phyloP scores from a whole-genome alignment of 2,797 vertebrate species.

The Clarias fuscus region DNA sequence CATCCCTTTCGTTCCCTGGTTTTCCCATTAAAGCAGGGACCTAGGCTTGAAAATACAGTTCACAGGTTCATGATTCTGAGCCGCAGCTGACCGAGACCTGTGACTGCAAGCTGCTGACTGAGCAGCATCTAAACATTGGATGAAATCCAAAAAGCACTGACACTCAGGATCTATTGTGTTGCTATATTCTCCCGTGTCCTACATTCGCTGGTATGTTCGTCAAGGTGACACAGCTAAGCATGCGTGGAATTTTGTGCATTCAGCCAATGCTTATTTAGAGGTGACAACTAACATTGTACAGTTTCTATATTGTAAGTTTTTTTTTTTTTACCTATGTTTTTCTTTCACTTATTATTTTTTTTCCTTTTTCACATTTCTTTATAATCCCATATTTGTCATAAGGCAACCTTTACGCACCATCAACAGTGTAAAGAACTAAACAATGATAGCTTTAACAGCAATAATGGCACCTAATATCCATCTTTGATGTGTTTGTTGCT shows the following conservation, averaged over 20 bases:
- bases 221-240: slow-evolving; percentile 5
- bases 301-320: not conserved
- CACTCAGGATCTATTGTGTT: slow-evolving; percentile 26
- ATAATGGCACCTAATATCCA: not conserved
- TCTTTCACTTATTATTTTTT: not conserved
- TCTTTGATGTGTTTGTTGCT: not conserved
- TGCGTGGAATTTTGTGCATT: not conserved
- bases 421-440: not conserved
- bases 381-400: not conserved
- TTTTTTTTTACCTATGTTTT: not conserved
- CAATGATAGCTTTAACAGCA: not conserved
- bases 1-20: not conserved
- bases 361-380: not conserved
- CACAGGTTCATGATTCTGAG: slow-evolving; percentile 24
- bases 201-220: not conserved
- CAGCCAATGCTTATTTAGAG: not conserved
- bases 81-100: slow-evolving; percentile 29
- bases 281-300: not conserved
- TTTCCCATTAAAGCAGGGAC: not conserved
- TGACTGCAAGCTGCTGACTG: slow-evolving; percentile 44
- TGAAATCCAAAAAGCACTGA: slow-evolving; percentile 20
- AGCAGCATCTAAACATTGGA: not conserved
- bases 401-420: not conserved
- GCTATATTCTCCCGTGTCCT: not conserved
- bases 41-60: slow-evolving; percentile 7